Conservation (phyloP, 2,888 invertebrate genomes). For the Tachina lurida region DNA sequence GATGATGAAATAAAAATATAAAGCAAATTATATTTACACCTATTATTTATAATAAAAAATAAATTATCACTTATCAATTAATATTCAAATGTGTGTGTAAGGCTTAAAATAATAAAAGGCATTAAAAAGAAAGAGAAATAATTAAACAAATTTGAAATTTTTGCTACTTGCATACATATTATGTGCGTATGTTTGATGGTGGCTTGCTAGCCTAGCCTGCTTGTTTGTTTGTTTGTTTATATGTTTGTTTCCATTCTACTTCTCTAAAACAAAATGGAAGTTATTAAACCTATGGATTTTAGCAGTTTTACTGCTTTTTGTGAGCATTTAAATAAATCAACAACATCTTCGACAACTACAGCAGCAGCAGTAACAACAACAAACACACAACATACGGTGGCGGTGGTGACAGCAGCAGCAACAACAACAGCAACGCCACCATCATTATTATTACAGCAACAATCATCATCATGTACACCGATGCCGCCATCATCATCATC, state of each 20-base stretch:
- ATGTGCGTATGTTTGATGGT: slow-evolving; percentile 13
- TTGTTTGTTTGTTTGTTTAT: slow-evolving; percentile 17
- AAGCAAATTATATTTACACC: slow-evolving; percentile 14
- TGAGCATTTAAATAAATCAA: slow-evolving; percentile 80
- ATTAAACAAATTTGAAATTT: slow-evolving; percentile 45
- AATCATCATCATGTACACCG: slow-evolving; percentile 53
- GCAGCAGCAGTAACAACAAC: slow-evolving; percentile 73
- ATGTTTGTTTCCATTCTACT: slow-evolving; percentile 27
- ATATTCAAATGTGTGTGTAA: slow-evolving; percentile 25
- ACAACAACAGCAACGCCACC: slow-evolving; percentile 61
- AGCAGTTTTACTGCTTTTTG: slow-evolving; percentile 81
- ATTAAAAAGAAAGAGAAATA: slow-evolving; percentile 43
- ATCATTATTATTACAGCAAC: slow-evolving; percentile 32
- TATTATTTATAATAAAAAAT: slow-evolving; percentile 24
- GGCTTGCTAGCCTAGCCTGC: neutral
- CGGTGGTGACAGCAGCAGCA: slow-evolving; percentile 70
- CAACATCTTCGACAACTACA: slow-evolving; percentile 74
- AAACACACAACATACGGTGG: slow-evolving; percentile 68
- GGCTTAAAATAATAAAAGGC: slow-evolving; percentile 18
- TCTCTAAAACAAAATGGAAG: slow-evolving; percentile 78
- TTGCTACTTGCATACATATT: neutral
- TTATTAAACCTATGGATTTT: slow-evolving; percentile 82
- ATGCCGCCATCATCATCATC: slow-evolving; percentile 46
- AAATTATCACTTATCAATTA: slow-evolving; percentile 28
- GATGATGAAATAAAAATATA: slow-evolving; percentile 52